Conservation (phyloP, 2,113 vertebrate species). For the Panthera uncia region DNA sequence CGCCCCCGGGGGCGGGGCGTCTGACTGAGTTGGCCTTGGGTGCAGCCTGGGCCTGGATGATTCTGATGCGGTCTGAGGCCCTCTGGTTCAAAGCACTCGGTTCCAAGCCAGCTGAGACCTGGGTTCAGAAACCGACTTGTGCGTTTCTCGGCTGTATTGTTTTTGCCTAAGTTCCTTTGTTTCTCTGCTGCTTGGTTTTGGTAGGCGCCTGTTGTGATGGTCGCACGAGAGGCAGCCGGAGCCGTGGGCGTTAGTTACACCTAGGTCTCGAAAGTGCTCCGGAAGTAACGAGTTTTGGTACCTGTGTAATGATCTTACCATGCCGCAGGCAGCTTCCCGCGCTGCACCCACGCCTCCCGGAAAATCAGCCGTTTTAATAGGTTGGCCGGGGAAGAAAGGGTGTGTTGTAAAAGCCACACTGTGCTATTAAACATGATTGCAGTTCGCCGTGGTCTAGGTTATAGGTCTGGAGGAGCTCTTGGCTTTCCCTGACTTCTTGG, state of each 20-base stretch:
- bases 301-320: not conserved
- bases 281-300: not conserved
- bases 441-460: not conserved
- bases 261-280: not conserved
- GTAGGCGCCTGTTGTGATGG: not conserved
- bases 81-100: not conserved
- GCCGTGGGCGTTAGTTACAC: not conserved
- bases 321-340: not conserved
- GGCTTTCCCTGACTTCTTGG: slow-evolving; percentile 5
- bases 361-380: slow-evolving; percentile 9
- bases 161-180: not conserved
- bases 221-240: not conserved
- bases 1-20: not conserved
- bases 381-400: not conserved
- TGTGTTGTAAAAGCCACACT: not conserved
- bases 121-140: not conserved
- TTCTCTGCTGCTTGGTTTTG: not conserved
- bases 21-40: not conserved
- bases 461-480: not conserved
- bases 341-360: not conserved
- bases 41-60: not conserved
- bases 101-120: not conserved
- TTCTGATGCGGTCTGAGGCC: not conserved
- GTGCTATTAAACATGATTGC: not conserved
- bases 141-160: not conserved